phyloP scores from a whole-genome alignment of 2,888 invertebrate genomes.

The Oscheius sp. region DNA sequence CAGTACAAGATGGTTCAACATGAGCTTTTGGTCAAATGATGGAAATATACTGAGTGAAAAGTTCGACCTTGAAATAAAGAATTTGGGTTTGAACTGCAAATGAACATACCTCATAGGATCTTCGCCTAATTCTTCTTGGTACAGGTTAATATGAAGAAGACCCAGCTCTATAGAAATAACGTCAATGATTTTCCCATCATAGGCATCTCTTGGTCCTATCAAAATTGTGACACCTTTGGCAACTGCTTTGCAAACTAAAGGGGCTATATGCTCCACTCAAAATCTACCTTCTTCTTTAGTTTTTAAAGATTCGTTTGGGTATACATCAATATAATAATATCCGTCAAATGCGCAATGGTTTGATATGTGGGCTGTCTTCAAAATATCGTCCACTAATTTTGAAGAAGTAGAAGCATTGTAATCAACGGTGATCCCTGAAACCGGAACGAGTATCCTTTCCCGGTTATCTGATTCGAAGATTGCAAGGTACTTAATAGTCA shows the following conservation, averaged over 20 bases:
- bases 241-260: conserved; percentile 51
- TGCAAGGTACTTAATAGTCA: no score
- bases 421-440: conserved; percentile 2
- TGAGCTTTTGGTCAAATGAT: conserved; percentile 6
- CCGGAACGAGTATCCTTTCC: no score
- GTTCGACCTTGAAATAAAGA: conserved; percentile 19
- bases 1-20: conserved; percentile 22
- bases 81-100: background rate
- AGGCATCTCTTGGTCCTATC: conserved; percentile 56
- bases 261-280: background rate
- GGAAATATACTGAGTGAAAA: conserved; percentile 21
- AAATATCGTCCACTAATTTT: background rate
- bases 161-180: conserved; percentile 54
- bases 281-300: background rate
- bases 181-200: conserved; percentile 56
- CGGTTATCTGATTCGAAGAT: no score
- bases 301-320: background rate
- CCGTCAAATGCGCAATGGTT: background rate
- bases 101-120: background rate
- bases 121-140: conserved; percentile 19
- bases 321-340: conserved; percentile 9
- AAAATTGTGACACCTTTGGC: conserved; percentile 49
- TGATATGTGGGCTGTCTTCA: background rate
- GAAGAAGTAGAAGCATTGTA: background rate
- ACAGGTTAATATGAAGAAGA: conserved; percentile 48